These are phyloP conservation scores for Poliocrania exsul DNA, from an alignment of 2,797 vertebrate genomes.

Conservation along the genomic window DNA sequence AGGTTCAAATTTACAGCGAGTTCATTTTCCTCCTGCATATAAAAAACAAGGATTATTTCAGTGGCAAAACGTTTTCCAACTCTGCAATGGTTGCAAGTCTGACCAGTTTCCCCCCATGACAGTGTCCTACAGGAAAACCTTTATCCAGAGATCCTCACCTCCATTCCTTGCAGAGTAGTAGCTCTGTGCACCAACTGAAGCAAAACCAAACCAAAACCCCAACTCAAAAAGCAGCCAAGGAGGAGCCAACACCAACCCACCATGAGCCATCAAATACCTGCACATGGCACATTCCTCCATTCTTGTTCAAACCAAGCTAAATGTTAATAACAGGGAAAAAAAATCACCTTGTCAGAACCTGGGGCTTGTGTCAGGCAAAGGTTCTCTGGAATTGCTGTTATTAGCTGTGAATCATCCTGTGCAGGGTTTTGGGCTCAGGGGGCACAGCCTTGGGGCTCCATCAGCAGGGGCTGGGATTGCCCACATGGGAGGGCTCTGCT, in stretches of 20 bases:
- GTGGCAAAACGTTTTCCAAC: not conserved
- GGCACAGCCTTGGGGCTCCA: not conserved
- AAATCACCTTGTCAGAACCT: constrained; percentile 21
- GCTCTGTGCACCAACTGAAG: not conserved
- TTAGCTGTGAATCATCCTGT: not conserved
- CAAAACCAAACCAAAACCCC: not conserved
- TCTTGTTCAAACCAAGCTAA: constrained; percentile 12
- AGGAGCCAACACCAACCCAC: not conserved
- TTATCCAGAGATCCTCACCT: not conserved
- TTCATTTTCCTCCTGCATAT: not conserved
- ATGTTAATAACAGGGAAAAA: not conserved
- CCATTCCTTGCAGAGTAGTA: not conserved
- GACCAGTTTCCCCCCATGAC: not conserved
- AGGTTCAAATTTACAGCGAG: not conserved
- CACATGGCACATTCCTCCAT: not conserved
- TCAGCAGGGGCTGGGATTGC: not conserved
- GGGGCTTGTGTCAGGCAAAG: not conserved
- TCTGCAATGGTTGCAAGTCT: not conserved
- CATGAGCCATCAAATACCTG: not conserved
- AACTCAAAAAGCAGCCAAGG: not conserved
- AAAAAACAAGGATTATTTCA: not conserved
- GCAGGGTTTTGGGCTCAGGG: not conserved
- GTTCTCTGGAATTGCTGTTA: not conserved
- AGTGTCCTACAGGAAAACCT: not conserved
- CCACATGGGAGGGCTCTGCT: not conserved